Conservation (phyloP, 1,140 invertebrate species). For the Papilio aristodemus region DNA sequence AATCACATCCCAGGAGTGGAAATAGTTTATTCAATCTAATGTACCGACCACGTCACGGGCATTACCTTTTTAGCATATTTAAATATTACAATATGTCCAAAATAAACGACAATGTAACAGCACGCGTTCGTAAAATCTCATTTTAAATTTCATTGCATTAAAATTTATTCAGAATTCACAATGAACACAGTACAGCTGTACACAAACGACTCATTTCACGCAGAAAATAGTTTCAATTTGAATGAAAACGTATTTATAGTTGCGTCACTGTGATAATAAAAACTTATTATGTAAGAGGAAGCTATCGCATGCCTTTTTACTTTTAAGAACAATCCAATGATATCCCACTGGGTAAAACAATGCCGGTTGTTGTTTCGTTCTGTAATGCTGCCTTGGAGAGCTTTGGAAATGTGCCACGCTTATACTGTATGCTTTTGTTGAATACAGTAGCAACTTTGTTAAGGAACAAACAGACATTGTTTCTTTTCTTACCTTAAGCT, state of each 20-base stretch:
- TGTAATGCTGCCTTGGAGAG: constrained; percentile 41
- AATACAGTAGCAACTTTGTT: constrained; percentile 57
- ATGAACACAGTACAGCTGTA: constrained; percentile 35
- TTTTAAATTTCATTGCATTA: constrained; percentile 21
- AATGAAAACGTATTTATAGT: constrained; percentile 29
- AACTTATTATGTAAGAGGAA: constrained; percentile 31
- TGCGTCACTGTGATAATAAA: constrained; percentile 28
- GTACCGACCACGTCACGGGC: background rate
- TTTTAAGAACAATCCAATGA: constrained; percentile 56
- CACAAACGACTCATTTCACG: constrained; percentile 31
- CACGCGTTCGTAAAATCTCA: constrained; percentile 14
- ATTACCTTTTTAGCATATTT: constrained; percentile 5
- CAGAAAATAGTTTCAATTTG: constrained; percentile 30
- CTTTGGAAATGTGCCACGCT: constrained; percentile 50
- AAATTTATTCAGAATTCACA: constrained; percentile 29
- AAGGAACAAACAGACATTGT: constrained; percentile 38
- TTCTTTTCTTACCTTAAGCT: constrained; percentile 34
- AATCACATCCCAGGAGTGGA: background rate
- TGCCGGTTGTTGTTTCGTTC: constrained; percentile 43
- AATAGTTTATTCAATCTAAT: background rate
- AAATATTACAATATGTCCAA: background rate
- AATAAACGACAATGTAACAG: constrained; percentile 17
- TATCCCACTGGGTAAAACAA: constrained; percentile 62
- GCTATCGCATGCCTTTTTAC: constrained; percentile 50
- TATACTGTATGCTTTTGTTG: constrained; percentile 37